A percentile compares a stretch with the other conserved stretches of the same genome.
These are phyloP conservation scores for Pachycephala philippinensis DNA, from an alignment of 2,113 vertebrate species.

Conservation along the genomic window DNA sequence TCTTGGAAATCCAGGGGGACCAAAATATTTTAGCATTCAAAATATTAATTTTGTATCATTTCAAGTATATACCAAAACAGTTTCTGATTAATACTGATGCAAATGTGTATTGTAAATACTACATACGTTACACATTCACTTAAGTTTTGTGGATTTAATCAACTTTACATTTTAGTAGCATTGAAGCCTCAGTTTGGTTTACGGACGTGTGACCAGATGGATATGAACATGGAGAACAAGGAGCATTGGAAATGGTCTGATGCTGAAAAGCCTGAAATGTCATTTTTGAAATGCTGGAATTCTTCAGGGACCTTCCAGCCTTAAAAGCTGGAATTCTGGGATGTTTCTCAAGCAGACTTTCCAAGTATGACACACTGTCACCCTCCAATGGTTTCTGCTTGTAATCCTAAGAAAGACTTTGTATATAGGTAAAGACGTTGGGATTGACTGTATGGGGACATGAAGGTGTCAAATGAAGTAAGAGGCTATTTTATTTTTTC, in stretches of 20 bases:
- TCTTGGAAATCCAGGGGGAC: slow-evolving; percentile 77
- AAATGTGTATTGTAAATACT: slow-evolving; percentile 58
- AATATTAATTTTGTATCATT: slow-evolving; percentile 74
- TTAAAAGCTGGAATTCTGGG: slow-evolving; percentile 42
- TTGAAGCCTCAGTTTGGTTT: slow-evolving; percentile 49
- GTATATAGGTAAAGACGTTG: slow-evolving; percentile 43
- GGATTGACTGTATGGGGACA: not conserved
- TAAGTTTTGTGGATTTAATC: slow-evolving; percentile 1
- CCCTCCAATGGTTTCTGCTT: slow-evolving; percentile 18
- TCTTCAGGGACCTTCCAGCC: slow-evolving; percentile 20
- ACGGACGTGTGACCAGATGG: not conserved
- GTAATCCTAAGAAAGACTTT: slow-evolving; percentile 9
- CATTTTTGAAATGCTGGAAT: slow-evolving; percentile 20
- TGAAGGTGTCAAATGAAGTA: slow-evolving; percentile 14
- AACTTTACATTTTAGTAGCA: not conserved
- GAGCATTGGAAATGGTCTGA: not conserved
- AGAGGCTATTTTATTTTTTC: slow-evolving; percentile 56
- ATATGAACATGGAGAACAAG: not conserved
- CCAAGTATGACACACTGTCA: not conserved
- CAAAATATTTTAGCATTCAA: slow-evolving; percentile 75
- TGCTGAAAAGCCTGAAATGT: not conserved
- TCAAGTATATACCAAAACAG: slow-evolving; percentile 72
- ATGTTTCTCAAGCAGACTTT: slow-evolving; percentile 12
- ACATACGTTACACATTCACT: not conserved
- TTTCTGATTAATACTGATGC: slow-evolving; percentile 62